These are phyloP conservation scores for Ceratotherium simum DNA, from an alignment of 2,113 vertebrate species.

Conservation along the genomic window DNA sequence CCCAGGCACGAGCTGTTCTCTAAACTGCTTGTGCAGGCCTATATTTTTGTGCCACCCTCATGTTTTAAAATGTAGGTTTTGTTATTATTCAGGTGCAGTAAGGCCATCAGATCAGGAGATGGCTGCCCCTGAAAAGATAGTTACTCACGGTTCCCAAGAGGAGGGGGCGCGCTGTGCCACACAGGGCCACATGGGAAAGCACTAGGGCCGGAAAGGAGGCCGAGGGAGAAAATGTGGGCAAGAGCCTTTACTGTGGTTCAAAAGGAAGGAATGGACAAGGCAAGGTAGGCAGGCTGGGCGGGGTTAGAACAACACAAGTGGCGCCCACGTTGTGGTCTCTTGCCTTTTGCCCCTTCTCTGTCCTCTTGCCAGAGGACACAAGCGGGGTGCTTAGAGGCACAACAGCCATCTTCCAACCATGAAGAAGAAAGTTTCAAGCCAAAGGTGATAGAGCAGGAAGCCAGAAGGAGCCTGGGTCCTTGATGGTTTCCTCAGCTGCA, in stretches of 20 bases:
- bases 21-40: background rate
- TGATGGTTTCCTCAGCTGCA: background rate
- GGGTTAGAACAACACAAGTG: background rate
- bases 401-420: background rate
- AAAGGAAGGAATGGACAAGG: background rate
- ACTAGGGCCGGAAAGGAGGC: background rate
- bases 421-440: background rate
- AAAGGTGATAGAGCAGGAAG: background rate
- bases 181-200: background rate
- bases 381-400: fast-evolving
- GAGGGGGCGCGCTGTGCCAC: fast-evolving
- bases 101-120: background rate
- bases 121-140: background rate
- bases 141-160: background rate
- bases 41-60: background rate
- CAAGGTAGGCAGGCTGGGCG: background rate
- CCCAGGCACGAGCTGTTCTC: background rate
- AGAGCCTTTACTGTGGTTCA: background rate
- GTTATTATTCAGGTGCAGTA: background rate
- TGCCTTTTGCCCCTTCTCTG: too few relatives aligned
- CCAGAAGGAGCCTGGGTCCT: background rate
- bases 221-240: background rate
- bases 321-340: background rate
- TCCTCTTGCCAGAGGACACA: background rate
- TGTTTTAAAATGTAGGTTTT: background rate